A percentile compares a stretch with the other conserved stretches of the same genome.
Evolutionary conservation across 2,888 invertebrate species (phyloP).

Genomic region (Ormyrus rosae): DNA sequence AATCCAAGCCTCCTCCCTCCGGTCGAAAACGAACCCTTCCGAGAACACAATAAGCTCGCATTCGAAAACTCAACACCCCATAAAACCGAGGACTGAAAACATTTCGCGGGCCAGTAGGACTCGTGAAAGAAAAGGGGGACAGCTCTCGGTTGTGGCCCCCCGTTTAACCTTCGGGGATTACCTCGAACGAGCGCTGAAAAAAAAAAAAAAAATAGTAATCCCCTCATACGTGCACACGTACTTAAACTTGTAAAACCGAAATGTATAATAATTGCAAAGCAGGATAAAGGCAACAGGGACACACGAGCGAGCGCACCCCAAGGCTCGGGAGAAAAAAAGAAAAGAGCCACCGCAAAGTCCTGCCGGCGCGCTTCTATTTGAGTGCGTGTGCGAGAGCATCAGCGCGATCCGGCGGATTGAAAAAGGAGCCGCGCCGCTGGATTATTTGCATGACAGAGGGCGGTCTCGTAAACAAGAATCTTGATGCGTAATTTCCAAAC

Average conservation of each 20-base stretch:
- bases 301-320: no score
- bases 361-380: not conserved
- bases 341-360: not conserved
- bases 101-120: conserved; percentile 2
- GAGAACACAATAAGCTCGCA: not conserved
- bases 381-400: not conserved
- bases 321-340: not conserved
- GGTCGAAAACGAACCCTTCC: not conserved
- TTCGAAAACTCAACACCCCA: conserved; percentile 41
- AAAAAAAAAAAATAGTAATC: not conserved
- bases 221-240: not conserved
- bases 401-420: not conserved
- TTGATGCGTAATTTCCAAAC: not conserved
- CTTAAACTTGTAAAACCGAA: not conserved
- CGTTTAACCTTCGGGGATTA: conserved; percentile 14
- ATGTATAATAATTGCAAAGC: conserved; percentile 18
- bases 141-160: not conserved
- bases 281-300: not conserved
- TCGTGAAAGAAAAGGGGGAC: not conserved
- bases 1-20: not conserved
- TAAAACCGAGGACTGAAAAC: conserved; percentile 31
- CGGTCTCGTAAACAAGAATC: no score
- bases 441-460: no score
- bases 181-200: not conserved
- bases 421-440: no score